These are phyloP conservation scores for Drosophila infuscata DNA, from an alignment of 2,888 invertebrate genomes.

Conservation along the genomic window DNA sequence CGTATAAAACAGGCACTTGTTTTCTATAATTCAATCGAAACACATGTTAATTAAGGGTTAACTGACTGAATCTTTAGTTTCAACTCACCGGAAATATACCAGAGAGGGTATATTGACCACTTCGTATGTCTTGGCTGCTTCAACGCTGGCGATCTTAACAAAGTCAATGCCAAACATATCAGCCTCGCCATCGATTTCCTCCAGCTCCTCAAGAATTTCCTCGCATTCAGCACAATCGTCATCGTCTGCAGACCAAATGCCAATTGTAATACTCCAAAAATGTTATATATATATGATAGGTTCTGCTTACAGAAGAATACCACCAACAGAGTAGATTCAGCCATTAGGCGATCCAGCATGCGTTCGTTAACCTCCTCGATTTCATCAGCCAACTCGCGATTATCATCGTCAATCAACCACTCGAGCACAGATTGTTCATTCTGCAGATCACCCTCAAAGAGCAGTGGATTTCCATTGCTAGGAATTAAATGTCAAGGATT, in stretches of 20 bases:
- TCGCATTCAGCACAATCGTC: conserved; percentile 96
- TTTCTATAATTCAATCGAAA: conserved; percentile 82
- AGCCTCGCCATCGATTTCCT: conserved; percentile 97
- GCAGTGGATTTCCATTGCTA: conserved; percentile 94
- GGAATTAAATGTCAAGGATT: neutral
- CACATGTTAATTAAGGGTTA: neutral
- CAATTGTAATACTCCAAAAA: fast-evolving
- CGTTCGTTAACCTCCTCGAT: conserved; percentile 96
- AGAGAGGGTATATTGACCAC: conserved; percentile 94
- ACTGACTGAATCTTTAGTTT: neutral
- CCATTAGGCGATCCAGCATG: conserved; percentile 94
- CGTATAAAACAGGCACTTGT: conserved; percentile 93
- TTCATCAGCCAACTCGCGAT: conserved; percentile 96
- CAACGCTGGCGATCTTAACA: conserved; percentile 94
- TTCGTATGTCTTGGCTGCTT: conserved; percentile 93
- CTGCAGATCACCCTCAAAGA: conserved; percentile 96
- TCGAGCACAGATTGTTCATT: conserved; percentile 96
- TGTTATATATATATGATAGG: fast-evolving
- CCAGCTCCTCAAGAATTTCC: conserved; percentile 95
- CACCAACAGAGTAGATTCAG: conserved; percentile 94
- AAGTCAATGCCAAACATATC: conserved; percentile 97
- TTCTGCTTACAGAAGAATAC: conserved; percentile 94
- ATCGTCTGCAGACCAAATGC: conserved; percentile 88
- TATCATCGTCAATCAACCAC: conserved; percentile 97
- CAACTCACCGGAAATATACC: conserved; percentile 90